A percentile compares a stretch with the other conserved stretches of the same genome.
phyloP scores from a whole-genome alignment of 2,797 vertebrate species.

The Microcaecilia unicolor region DNA sequence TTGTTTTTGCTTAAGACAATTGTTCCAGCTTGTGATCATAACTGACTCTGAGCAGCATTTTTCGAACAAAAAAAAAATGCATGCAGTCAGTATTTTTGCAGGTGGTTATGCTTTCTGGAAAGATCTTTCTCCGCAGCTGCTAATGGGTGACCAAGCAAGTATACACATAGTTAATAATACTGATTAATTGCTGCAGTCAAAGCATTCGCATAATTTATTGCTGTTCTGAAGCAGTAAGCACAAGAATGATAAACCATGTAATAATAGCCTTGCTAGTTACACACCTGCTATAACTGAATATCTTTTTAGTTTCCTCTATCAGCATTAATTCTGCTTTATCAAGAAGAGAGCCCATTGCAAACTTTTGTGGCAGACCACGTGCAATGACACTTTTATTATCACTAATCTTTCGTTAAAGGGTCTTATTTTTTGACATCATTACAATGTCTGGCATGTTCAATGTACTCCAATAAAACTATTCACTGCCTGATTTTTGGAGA shows the following conservation, averaged over 20 bases:
- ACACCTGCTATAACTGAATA: slow-evolving; percentile 4
- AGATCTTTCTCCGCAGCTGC: slow-evolving; percentile 25
- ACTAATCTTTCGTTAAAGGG: no score
- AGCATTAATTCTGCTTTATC: slow-evolving; percentile 11
- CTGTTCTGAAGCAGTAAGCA: slow-evolving; percentile 30
- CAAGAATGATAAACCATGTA: slow-evolving; percentile 17
- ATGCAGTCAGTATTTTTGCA: slow-evolving; percentile 30
- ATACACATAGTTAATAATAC: slow-evolving; percentile 38
- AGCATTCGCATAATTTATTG: slow-evolving; percentile 32
- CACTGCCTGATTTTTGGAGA: no score
- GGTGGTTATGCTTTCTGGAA: slow-evolving; percentile 31
- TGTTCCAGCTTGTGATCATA: no score
- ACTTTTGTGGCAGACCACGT: no score
- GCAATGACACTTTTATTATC: no score
- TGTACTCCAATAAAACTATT: no score
- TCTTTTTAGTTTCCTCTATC: slow-evolving; percentile 15
- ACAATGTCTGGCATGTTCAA: no score
- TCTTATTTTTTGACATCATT: no score
- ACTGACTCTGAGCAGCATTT: slow-evolving; percentile 8
- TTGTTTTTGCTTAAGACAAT: slow-evolving; percentile 16
- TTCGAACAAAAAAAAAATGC: slow-evolving; percentile 26
- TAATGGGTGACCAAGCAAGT: slow-evolving; percentile 31
- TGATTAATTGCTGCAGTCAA: slow-evolving; percentile 36
- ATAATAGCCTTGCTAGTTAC: slow-evolving; percentile 11
- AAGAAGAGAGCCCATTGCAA: slow-evolving; percentile 1